Percentiles rank a stretch among this genome's conserved stretches.
Evolutionary conservation across 35 echinoderm and acorn worm genomes (phyloP).

Genomic region (Eucidaris tribuloides): DNA sequence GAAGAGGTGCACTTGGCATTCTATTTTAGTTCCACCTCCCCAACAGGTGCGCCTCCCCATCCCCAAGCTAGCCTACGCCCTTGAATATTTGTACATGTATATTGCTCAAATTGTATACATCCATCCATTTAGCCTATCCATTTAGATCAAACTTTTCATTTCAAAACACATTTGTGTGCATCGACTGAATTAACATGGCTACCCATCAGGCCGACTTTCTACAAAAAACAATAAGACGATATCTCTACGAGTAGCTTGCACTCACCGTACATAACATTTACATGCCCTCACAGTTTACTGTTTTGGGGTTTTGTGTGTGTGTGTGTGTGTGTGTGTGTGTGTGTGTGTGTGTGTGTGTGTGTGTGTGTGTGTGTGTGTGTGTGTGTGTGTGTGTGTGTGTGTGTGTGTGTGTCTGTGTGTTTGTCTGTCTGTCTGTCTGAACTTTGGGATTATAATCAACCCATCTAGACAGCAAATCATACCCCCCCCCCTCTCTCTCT

Average conservation of each 20-base stretch:
- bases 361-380: no score
- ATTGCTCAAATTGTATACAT: not conserved
- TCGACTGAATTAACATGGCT: not conserved
- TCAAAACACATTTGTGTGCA: not conserved
- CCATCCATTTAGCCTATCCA: not conserved
- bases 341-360: no score
- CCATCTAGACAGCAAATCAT: no score
- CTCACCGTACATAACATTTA: no score
- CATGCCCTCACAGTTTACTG: no score
- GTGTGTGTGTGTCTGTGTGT: no score
- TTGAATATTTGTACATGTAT: not conserved
- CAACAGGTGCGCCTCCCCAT: not conserved
- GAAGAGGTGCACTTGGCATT: not conserved
- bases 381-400: not conserved
- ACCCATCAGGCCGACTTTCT: no score
- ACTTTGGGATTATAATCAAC: not conserved
- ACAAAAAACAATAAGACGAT: no score
- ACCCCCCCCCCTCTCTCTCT: not conserved
- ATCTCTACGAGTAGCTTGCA: no score
- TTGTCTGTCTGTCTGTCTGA: no score
- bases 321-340: no score
- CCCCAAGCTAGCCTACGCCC: not conserved
- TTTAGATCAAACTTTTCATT: not conserved
- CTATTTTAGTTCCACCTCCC: not conserved
- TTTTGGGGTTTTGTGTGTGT: no score